phyloP scores from a whole-genome alignment of 2,797 vertebrate genomes.

The Harpagifer antarcticus region DNA sequence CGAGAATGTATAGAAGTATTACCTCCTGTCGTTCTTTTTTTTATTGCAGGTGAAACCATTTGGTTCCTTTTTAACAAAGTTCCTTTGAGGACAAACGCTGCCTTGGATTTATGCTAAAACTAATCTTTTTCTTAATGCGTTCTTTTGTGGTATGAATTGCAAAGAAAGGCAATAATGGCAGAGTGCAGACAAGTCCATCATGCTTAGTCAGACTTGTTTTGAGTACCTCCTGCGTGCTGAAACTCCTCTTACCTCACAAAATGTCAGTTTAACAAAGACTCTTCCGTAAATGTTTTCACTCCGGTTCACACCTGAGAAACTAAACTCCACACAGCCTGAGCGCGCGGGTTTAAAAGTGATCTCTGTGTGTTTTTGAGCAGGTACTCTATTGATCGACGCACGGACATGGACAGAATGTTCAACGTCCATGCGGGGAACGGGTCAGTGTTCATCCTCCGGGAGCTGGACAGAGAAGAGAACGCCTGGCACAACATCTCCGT shows the following conservation, averaged over 20 bases:
- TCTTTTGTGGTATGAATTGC: constrained; percentile 10
- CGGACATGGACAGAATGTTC: constrained; percentile 96
- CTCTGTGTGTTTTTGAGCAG: constrained; percentile 74
- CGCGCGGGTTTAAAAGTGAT: not conserved
- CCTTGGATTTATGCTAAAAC: constrained; percentile 11
- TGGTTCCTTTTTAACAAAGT: constrained; percentile 6
- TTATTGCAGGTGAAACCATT: constrained; percentile 19
- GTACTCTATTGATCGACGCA: constrained; percentile 95
- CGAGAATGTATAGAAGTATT: constrained; percentile 5
- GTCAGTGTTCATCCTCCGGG: constrained; percentile 91
- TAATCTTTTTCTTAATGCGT: constrained; percentile 9
- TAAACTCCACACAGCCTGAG: not conserved
- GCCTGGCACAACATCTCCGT: constrained; percentile 97
- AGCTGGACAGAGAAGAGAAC: constrained; percentile 92
- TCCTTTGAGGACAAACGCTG: not conserved
- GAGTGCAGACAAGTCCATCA: constrained; percentile 10
- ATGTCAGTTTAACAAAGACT: constrained; percentile 2
- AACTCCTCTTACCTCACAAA: not conserved
- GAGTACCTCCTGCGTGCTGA: not conserved
- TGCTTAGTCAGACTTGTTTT: constrained; percentile 15
- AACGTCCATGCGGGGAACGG: constrained; percentile 94
- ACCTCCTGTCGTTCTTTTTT: constrained; percentile 6
- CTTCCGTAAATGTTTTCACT: constrained; percentile 1
- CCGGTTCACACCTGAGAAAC: constrained; percentile 9
- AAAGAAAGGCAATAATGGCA: constrained; percentile 17